Evolutionary conservation across 2,797 vertebrate genomes (phyloP), one percentile per base, ranked within the genome.

Genomic region (Sebastes taczanowskii): DNA sequence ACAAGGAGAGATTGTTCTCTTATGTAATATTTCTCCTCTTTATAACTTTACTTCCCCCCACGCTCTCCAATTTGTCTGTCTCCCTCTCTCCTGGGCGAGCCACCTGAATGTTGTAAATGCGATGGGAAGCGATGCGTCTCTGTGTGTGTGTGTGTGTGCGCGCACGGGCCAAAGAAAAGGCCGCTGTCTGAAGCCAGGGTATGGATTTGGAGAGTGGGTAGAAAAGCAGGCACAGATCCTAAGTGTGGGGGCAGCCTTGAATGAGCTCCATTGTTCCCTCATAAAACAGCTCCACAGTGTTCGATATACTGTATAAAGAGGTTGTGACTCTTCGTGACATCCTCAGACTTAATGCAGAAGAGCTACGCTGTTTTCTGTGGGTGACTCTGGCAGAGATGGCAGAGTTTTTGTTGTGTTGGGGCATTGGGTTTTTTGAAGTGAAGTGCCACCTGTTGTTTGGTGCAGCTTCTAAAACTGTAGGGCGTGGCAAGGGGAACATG

Each of bases 141-240:
- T 35, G 89, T 52, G 67, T 88, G 89, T 52, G 67, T 52, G 66
- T 88, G 89, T 52, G 67, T 88, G 89, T 52, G 67, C 14, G 38
- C 68, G 74, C 78, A 86, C 22, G 18, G 10, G 71, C 32, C 70
- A 84, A 88, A 92, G 84, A 91, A 89, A 88, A 88, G 90, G 86
- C 76, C 22, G 68, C 84, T 88, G 88, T 89, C 58, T 83, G 38
- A 78, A 83, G 74, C 77, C 82, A 18, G 52, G 64, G 61, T 8
- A 56, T 91, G 65, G 74, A 82, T 83, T 89, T 76, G 62, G 67
- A 81, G 53, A 67, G 78, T 16, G 23, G 71, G 46, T 60, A 67
- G 62, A 70, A 80, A 68, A 62, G 29, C 27, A 6, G 46, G 59
- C 71, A 80, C 60, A 88, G 83, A 77, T 69, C 46, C 56, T 63